Percentiles rank a stretch among this genome's conserved stretches.
These are phyloP conservation scores for Acrocephalus arundinaceus DNA, from an alignment of 2,113 vertebrate species.

Conservation along the genomic window DNA sequence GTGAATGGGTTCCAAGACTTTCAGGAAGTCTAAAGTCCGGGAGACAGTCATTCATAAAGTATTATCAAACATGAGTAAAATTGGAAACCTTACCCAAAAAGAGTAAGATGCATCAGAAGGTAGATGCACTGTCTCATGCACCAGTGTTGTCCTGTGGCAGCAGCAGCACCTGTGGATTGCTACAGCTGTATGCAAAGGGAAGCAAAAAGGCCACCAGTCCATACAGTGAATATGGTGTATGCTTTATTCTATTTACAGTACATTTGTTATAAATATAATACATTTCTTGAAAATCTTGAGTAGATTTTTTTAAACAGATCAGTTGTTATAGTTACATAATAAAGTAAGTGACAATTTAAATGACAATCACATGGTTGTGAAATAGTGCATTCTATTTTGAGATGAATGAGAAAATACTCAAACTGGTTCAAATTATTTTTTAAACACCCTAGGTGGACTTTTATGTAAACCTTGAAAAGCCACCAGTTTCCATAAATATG, in stretches of 20 bases:
- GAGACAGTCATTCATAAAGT: background rate
- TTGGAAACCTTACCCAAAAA: background rate
- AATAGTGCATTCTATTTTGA: conserved; percentile 76
- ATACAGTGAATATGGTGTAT: conserved; percentile 82
- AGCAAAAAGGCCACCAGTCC: conserved; percentile 5
- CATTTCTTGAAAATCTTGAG: conserved; percentile 92
- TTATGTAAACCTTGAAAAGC: conserved; percentile 53
- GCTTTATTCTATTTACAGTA: conserved; percentile 98
- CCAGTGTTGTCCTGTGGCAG: rapidly evolving
- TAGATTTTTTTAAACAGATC: conserved; percentile 85
- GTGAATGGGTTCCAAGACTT: background rate
- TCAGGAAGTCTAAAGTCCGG: background rate
- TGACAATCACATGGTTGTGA: conserved; percentile 73
- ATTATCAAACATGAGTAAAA: rapidly evolving
- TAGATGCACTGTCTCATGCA: background rate
- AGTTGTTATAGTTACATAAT: conserved; percentile 80
- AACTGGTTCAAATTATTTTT: conserved; percentile 61
- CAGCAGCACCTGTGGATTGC: background rate
- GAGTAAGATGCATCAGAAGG: background rate
- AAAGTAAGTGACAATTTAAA: conserved; percentile 78
- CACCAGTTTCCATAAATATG: conserved; percentile 40
- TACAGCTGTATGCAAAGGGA: background rate
- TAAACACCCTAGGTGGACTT: conserved; percentile 37
- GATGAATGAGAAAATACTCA: conserved; percentile 73
- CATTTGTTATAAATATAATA: conserved; percentile 99